These are phyloP conservation scores for Lucilia sericata DNA, from an alignment of 1,140 invertebrate species.

Conservation along the genomic window DNA sequence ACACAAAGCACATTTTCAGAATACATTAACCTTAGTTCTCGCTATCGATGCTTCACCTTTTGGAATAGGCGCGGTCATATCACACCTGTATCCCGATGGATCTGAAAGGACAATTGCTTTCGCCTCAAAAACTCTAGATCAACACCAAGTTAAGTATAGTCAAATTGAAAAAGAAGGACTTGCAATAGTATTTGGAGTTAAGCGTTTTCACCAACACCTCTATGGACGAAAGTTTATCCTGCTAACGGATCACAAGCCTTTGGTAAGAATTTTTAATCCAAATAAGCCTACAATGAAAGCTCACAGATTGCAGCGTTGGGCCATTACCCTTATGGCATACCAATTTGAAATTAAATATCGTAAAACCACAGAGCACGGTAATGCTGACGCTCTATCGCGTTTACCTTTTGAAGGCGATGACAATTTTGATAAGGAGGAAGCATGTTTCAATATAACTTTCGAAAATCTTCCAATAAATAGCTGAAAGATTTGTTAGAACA, in stretches of 20 bases:
- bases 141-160: slow-evolving; percentile 69
- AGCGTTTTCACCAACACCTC: slow-evolving; percentile 69
- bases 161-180: slow-evolving; percentile 72
- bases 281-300: too few species aligned
- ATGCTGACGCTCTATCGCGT: too few species aligned
- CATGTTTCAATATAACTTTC: too few species aligned
- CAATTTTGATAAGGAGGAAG: too few species aligned
- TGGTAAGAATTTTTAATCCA: too few species aligned
- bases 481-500: slow-evolving; percentile 52
- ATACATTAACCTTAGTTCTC: slow-evolving; percentile 69
- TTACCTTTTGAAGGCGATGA: slow-evolving; percentile 53
- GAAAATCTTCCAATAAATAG: too few species aligned
- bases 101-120: slow-evolving; percentile 68
- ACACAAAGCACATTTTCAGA: slow-evolving; percentile 61
- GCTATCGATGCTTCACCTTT: slow-evolving; percentile 65
- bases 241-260: too few species aligned
- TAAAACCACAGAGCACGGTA: too few species aligned
- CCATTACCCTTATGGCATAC: too few species aligned
- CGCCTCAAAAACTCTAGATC: slow-evolving; percentile 68
- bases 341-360: too few species aligned
- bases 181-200: slow-evolving; percentile 69
- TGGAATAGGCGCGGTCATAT: slow-evolving; percentile 69
- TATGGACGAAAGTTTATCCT: too few species aligned
- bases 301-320: too few species aligned
- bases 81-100: slow-evolving; percentile 63